Conservation (phyloP, 2,888 invertebrate genomes). For the Eilema caniola region DNA sequence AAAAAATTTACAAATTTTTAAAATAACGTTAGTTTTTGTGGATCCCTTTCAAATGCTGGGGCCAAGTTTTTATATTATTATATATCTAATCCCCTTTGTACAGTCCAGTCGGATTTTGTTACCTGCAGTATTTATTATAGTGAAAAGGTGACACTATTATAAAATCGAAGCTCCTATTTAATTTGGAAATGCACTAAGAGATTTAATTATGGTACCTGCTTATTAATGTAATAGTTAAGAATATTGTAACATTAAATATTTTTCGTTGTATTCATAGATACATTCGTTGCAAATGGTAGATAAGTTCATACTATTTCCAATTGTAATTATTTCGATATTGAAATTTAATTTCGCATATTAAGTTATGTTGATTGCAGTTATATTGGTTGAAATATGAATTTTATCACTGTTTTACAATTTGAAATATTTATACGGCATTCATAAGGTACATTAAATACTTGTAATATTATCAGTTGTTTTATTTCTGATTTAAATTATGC, state of each 20-base stretch:
- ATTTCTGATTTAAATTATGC: constrained; percentile 53
- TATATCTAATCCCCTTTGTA: constrained; percentile 53
- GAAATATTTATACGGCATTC: constrained; percentile 87
- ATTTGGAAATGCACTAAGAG: constrained; percentile 63
- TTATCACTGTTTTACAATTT: constrained; percentile 88
- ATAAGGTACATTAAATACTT: constrained; percentile 86
- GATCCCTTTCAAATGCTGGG: constrained; percentile 82
- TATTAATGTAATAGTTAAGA: constrained; percentile 68
- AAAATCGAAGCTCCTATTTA: constrained; percentile 32
- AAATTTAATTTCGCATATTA: constrained; percentile 77
- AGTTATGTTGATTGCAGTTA: constrained; percentile 80
- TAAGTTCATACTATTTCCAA: constrained; percentile 54
- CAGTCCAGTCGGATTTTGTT: constrained; percentile 53
- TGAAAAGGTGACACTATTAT: constrained; percentile 34
- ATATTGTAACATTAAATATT: constrained; percentile 57
- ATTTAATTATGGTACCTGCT: constrained; percentile 79
- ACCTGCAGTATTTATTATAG: constrained; percentile 43
- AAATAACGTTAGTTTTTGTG: constrained; percentile 74
- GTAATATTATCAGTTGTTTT: constrained; percentile 79
- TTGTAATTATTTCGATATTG: constrained; percentile 67
- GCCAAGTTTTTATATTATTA: constrained; percentile 82
- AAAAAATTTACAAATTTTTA: constrained; percentile 72
- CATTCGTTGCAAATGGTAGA: constrained; percentile 56
- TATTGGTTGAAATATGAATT: constrained; percentile 85
- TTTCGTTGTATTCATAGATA: constrained; percentile 55